Evolutionary conservation across 2,113 vertebrate genomes (phyloP).

Genomic region (Trematocara marginatum): DNA sequence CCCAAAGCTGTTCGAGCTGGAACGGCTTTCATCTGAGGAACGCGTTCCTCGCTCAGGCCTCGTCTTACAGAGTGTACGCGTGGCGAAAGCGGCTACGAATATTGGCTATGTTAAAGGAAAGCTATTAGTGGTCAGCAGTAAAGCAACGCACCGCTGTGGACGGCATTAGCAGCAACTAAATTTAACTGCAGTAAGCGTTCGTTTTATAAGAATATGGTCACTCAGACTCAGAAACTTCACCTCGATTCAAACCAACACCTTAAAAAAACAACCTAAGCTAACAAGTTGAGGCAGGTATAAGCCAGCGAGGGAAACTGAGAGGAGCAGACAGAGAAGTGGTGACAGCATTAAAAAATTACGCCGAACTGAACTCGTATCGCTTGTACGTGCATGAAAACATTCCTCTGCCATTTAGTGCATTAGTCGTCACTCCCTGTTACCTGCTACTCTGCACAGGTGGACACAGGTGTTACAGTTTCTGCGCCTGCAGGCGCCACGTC

Average conservation of each 20-base stretch:
- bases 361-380: accelerated
- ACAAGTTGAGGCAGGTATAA: not conserved
- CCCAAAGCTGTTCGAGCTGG: not conserved
- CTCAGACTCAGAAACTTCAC: not conserved
- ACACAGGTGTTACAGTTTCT: not conserved
- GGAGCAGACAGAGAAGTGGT: accelerated
- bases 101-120: not conserved
- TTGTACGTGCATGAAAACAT: not conserved
- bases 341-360: not conserved
- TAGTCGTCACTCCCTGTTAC: not conserved
- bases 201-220: not conserved
- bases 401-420: not conserved
- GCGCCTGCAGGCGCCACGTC: accelerated
- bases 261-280: not conserved
- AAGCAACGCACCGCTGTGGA: not conserved
- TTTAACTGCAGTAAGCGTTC: accelerated
- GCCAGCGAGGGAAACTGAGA: not conserved
- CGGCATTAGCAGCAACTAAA: not conserved
- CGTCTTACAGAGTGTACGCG: too few relatives aligned
- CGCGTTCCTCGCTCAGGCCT: not conserved
- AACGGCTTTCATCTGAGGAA: not conserved
- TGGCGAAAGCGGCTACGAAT: not conserved
- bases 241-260: accelerated
- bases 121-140: not conserved
- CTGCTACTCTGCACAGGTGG: not conserved